Evolutionary conservation across 2,113 vertebrate genomes (phyloP).

Genomic region (Psilopogon haemacephalus): DNA sequence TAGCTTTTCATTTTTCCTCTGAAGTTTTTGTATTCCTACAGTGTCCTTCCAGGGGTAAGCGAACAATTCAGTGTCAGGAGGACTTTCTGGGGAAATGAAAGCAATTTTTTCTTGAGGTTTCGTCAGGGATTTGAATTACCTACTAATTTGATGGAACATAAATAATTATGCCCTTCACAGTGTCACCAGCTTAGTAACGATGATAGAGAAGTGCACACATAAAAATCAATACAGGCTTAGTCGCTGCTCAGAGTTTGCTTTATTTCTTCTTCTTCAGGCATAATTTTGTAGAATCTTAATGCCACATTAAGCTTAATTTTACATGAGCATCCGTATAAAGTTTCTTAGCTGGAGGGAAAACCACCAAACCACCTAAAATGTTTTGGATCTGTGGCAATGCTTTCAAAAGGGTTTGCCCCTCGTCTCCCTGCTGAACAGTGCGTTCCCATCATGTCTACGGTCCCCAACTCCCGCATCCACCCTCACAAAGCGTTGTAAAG

Average conservation of each 20-base stretch:
- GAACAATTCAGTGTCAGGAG: conserved; percentile 15
- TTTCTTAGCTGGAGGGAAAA: background rate
- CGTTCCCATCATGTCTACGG: background rate
- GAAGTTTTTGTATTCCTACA: background rate
- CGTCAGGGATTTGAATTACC: conserved; percentile 58
- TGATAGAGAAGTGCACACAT: conserved; percentile 38
- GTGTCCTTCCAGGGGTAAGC: conserved; percentile 19
- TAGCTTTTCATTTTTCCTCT: background rate
- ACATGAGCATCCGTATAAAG: background rate
- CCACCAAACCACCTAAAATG: background rate
- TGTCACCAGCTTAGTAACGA: conserved; percentile 58
- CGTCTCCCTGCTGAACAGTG: background rate
- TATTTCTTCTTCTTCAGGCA: conserved; percentile 52
- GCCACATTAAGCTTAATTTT: conserved; percentile 50
- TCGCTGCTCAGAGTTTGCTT: conserved; percentile 38
- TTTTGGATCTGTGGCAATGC: background rate
- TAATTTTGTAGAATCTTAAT: conserved; percentile 56
- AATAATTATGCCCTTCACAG: conserved; percentile 73
- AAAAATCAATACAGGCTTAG: conserved; percentile 64
- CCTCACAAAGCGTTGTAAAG: background rate
- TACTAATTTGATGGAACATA: conserved; percentile 74
- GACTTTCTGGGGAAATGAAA: conserved; percentile 15
- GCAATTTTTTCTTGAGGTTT: conserved; percentile 57
- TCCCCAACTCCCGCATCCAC: background rate
- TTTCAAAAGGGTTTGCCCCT: background rate